A percentile compares a stretch with the other conserved stretches of the same genome.
Conservation (phyloP, 2,888 invertebrate genomes). For the Acleris cristana region DNA sequence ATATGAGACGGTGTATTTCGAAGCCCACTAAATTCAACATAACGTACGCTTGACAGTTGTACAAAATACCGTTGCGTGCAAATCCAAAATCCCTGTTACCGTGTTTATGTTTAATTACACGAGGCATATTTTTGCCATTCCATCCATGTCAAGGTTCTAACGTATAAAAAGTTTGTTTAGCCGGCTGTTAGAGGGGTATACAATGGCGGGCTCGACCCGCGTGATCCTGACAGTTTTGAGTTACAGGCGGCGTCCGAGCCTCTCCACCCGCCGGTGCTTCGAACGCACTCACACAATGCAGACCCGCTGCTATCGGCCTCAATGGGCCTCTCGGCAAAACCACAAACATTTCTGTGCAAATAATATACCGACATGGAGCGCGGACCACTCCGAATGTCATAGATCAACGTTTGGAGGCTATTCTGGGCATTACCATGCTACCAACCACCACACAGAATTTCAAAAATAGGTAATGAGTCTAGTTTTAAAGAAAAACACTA, state of each 20-base stretch:
- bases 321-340: conserved; percentile 24
- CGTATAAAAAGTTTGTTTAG: conserved; percentile 39
- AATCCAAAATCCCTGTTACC: not conserved
- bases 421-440: not conserved
- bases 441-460: not conserved
- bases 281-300: conserved; percentile 21
- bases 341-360: conserved; percentile 23
- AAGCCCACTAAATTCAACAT: too few relatives aligned
- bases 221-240: conserved; percentile 64
- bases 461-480: too few relatives aligned
- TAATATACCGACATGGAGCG: conserved; percentile 15
- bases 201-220: conserved; percentile 45
- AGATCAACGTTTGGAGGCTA: conserved; percentile 10
- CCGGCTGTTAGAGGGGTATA: conserved; percentile 28
- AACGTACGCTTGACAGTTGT: too few relatives aligned
- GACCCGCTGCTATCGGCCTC: conserved; percentile 20
- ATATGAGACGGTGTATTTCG: too few relatives aligned
- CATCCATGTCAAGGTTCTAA: conserved; percentile 33
- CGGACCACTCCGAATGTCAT: conserved; percentile 9
- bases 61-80: not conserved
- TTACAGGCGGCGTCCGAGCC: conserved; percentile 44
- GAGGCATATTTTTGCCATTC: conserved; percentile 29
- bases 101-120: conserved; percentile 28
- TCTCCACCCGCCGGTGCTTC: conserved; percentile 21
- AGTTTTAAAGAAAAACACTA: too few relatives aligned